A percentile compares a stretch with the other conserved stretches of the same genome.
These are phyloP conservation scores for Panzeria rudis DNA, from an alignment of 2,888 invertebrate genomes.

Conservation along the genomic window DNA sequence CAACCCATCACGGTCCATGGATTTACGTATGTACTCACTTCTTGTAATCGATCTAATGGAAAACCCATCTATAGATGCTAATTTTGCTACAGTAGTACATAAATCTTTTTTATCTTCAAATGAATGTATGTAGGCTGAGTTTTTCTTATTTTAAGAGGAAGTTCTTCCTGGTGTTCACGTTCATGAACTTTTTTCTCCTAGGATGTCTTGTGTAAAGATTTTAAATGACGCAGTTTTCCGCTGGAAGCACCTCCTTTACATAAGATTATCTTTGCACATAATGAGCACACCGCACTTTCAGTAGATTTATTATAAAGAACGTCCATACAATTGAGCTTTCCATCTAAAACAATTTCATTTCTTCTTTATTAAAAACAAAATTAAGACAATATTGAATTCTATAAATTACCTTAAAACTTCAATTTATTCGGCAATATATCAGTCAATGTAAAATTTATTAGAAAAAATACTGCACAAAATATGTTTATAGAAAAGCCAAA, in stretches of 20 bases:
- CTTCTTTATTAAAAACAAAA: neutral
- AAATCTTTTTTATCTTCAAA: neutral
- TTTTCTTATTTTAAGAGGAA: slow-evolving; percentile 3
- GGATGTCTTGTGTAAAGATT: slow-evolving; percentile 18
- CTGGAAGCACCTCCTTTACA: too few relatives aligned
- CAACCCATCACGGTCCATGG: slow-evolving; percentile 21
- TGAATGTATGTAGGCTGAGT: slow-evolving; percentile 6
- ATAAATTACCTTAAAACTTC: neutral
- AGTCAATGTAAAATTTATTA: neutral
- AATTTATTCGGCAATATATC: too few relatives aligned
- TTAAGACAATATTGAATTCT: neutral
- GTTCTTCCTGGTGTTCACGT: slow-evolving; percentile 9
- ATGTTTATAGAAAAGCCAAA: neutral
- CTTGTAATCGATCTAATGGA: slow-evolving; percentile 12
- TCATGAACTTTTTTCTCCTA: neutral
- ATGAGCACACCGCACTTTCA: too few relatives aligned
- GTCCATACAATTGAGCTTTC: neutral
- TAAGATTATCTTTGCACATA: too few relatives aligned
- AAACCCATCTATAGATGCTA: slow-evolving; percentile 19
- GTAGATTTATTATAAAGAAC: neutral
- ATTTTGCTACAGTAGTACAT: slow-evolving; percentile 13
- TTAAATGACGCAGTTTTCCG: too few relatives aligned
- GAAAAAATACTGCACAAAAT: neutral
- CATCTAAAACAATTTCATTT: neutral
- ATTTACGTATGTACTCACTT: slow-evolving; percentile 24